A percentile compares a stretch with the other conserved stretches of the same genome.
Evolutionary conservation across 2,797 vertebrate genomes (phyloP).

Genomic region (Erethizon dorsatum): DNA sequence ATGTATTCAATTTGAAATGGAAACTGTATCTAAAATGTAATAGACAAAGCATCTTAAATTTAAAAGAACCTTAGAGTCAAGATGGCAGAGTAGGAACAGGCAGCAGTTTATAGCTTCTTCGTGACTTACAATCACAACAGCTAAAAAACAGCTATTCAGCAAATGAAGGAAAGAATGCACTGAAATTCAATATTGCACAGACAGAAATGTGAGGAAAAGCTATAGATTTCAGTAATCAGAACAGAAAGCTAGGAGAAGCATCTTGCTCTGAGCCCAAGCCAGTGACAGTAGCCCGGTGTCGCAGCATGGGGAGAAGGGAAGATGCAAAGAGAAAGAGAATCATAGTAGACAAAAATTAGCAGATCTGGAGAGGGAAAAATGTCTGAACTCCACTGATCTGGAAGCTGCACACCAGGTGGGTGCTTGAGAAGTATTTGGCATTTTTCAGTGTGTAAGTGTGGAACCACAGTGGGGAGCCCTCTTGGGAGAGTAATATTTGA

Average conservation of each 20-base stretch:
- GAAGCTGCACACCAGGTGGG: background rate
- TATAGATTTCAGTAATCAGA: background rate
- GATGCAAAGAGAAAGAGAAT: background rate
- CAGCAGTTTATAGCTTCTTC: background rate
- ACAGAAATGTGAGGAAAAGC: background rate
- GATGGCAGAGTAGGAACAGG: background rate
- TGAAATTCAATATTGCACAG: background rate
- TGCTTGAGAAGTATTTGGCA: background rate
- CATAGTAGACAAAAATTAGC: background rate
- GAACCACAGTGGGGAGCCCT: background rate
- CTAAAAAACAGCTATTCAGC: background rate
- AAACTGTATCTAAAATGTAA: background rate
- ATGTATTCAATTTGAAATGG: conserved; percentile 25
- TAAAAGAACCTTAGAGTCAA: background rate
- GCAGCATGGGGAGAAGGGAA: background rate
- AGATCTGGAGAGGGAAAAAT: background rate
- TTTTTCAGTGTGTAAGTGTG: background rate
- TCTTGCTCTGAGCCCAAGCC: background rate
- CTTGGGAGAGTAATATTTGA: background rate
- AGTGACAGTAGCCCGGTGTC: background rate
- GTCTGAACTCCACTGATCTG: background rate
- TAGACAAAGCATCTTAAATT: background rate
- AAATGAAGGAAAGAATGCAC: background rate
- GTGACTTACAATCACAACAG: background rate
- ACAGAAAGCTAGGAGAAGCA: background rate